Percentiles rank a stretch among this genome's conserved stretches.
Conservation (phyloP, 1,140 invertebrate species). For the Matsumurasca onukii region DNA sequence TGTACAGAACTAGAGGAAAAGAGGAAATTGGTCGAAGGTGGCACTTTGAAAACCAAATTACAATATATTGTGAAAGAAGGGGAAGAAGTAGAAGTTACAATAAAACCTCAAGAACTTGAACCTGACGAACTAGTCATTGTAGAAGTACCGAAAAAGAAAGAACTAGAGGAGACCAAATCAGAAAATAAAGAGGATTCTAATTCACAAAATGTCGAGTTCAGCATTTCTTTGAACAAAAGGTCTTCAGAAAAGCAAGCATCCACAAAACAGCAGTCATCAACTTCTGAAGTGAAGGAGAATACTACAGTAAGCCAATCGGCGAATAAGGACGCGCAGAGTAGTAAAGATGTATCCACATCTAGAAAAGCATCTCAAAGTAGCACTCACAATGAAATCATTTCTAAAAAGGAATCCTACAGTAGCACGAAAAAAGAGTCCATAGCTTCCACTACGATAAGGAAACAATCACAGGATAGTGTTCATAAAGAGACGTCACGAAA, state of each 20-base stretch:
- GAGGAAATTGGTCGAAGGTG: conserved; percentile 10
- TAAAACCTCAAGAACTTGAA: conserved; percentile 8
- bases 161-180: neutral
- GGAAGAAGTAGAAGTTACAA: conserved; percentile 14
- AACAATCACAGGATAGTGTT: neutral
- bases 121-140: conserved; percentile 7
- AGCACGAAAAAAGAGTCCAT: neutral
- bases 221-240: neutral
- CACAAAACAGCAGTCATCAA: neutral
- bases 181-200: neutral
- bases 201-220: neutral
- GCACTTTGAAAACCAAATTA: neutral
- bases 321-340: too few relatives aligned
- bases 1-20: neutral
- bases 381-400: neutral
- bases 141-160: neutral
- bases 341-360: neutral
- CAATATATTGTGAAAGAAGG: conserved; percentile 15
- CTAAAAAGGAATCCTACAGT: neutral
- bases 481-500: conserved; percentile 4
- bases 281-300: too few relatives aligned
- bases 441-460: neutral
- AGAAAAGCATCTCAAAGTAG: neutral
- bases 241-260: neutral
- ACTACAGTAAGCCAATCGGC: too few relatives aligned